Base-by-base conservation (phyloP, 2,113 vertebrate genomes). In the Corythaeola cristata region DNA sequence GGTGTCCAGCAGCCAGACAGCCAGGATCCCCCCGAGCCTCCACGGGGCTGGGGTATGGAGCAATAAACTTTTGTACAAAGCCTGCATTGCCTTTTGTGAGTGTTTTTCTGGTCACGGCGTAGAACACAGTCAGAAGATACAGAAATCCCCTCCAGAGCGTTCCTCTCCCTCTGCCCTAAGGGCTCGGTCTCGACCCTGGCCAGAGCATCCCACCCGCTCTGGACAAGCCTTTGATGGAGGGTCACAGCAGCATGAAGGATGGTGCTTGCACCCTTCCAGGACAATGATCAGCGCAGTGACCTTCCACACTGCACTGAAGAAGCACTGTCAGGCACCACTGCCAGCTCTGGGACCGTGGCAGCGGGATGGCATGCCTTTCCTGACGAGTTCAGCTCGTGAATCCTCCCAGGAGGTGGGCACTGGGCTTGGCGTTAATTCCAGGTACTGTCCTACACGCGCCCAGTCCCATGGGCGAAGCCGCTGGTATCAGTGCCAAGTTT, bases 61-160 rank as follows among this genome's bases (percentile, higher is more conserved):
- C 47, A 96, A 89, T 94, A 94, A 94, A 96, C 32, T 76, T 90
- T 77, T 79, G 62, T 85, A 91, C 41, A 59, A 85, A 92, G 30
- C 12, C 44, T 37, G 30, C 30, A 5, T 0, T 24, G 64, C 44
- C 9, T 72, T 67, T 41, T 26, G 17, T 6, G 32, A n/a, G 47
- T 30, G 62, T 6, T 58, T 26, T 47, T 56, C 50, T 15, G 2
- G 30, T n/a, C 56, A 39, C 24, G 21, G 63, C 2, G 3, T 45
- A 78, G 60, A 30, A 60, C 26, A 12, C 4, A 5, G 35, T 18
- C 45, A 62, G 52, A 78, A 12, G 26, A 52, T 9, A 50, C 4
- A 88, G 22, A 64, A 68, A 72, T 13, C 13, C 30, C 15, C 35
- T 37, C 32, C 37, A 27, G 32, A 55, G 56, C 1, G 0, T 53